Percentiles rank a stretch among this genome's conserved stretches.
These are phyloP conservation scores for Parambassis ranga DNA, from an alignment of 2,797 vertebrate genomes.

Conservation along the genomic window DNA sequence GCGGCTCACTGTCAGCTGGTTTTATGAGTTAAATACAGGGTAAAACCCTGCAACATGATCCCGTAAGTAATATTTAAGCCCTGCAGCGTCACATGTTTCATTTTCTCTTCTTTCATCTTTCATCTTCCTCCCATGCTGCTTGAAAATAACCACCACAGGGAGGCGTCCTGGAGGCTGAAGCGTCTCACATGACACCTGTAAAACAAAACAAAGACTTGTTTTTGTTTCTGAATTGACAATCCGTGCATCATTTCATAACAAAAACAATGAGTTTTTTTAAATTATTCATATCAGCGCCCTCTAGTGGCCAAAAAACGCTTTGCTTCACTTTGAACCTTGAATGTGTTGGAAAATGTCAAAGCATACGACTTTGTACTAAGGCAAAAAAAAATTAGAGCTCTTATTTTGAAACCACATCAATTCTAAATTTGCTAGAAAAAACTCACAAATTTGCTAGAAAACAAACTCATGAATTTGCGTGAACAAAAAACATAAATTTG, in stretches of 20 bases:
- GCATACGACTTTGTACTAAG: neutral
- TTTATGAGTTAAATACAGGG: too few relatives aligned
- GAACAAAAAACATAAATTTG: too few relatives aligned
- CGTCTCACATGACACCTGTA: neutral
- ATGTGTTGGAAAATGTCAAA: constrained; percentile 19
- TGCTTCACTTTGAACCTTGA: neutral
- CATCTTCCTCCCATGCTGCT: constrained; percentile 11
- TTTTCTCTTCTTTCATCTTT: neutral
- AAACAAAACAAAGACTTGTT: neutral
- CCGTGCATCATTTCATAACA: too few relatives aligned
- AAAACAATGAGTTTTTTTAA: too few relatives aligned
- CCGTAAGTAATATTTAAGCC: constrained; percentile 29
- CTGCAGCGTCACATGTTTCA: constrained; percentile 39
- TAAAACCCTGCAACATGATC: too few relatives aligned
- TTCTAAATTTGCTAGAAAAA: too few relatives aligned
- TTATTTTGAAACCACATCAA: too few relatives aligned
- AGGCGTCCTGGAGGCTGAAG: constrained; percentile 26
- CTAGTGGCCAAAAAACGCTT: neutral
- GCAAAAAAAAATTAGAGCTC: too few relatives aligned
- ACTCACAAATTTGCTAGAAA: too few relatives aligned
- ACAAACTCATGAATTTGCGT: too few relatives aligned
- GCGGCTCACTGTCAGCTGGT: too few relatives aligned
- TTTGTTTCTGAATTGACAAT: neutral
- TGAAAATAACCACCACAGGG: constrained; percentile 32
- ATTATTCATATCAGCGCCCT: too few relatives aligned